Percentiles rank a stretch among this genome's conserved stretches.
Evolutionary conservation across 2,797 vertebrate genomes (phyloP).

Genomic region (Cetoscarus ocellatus): DNA sequence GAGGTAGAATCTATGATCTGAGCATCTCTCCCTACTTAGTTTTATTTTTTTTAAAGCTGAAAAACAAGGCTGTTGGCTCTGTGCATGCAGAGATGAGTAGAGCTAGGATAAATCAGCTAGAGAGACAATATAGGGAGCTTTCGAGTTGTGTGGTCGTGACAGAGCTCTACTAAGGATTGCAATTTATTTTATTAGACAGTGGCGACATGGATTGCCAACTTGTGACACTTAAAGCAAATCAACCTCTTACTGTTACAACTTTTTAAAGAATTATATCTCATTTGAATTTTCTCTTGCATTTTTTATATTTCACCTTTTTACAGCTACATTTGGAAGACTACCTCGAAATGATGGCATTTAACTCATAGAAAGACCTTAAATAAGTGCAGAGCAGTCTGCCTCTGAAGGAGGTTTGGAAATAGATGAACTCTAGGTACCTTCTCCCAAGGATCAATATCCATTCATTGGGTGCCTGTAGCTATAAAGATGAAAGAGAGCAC

Average conservation of each 20-base stretch:
- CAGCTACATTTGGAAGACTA: constrained; percentile 14
- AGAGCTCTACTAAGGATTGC: constrained; percentile 8
- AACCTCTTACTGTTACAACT: background rate
- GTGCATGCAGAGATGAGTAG: constrained; percentile 54
- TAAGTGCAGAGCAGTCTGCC: constrained; percentile 25
- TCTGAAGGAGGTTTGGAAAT: constrained; percentile 50
- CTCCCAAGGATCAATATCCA: constrained; percentile 60
- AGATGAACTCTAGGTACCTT: constrained; percentile 55
- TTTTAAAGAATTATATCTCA: background rate
- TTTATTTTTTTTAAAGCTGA: constrained; percentile 20
- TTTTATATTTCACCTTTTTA: background rate
- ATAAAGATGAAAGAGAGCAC: constrained; percentile 56
- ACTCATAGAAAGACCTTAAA: constrained; percentile 1
- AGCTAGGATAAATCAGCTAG: constrained; percentile 66
- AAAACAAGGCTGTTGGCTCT: constrained; percentile 64
- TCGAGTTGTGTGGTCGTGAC: constrained; percentile 38
- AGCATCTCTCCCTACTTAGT: constrained; percentile 43
- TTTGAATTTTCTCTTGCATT: background rate
- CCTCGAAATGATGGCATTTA: constrained; percentile 8
- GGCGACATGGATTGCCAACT: constrained; percentile 6
- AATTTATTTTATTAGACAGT: constrained; percentile 31
- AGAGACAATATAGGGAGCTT: constrained; percentile 51
- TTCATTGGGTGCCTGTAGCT: constrained; percentile 63
- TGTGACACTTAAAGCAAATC: background rate
- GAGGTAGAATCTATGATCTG: constrained; percentile 74